Percentiles rank a stretch among this genome's conserved stretches.
These are phyloP conservation scores for Gadopsis bispinosus DNA, from an alignment of 2,797 vertebrate species.

Conservation along the genomic window DNA sequence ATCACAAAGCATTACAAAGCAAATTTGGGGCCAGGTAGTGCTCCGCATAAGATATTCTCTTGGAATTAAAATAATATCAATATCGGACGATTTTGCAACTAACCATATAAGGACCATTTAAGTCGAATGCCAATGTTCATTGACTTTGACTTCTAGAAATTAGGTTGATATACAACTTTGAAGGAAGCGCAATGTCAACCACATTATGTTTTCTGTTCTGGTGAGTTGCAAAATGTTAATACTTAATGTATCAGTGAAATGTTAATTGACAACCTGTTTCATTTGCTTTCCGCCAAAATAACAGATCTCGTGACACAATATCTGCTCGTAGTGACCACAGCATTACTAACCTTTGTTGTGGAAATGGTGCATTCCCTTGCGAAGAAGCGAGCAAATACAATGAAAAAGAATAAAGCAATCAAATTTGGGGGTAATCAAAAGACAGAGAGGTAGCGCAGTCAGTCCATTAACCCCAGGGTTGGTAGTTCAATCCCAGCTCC, in stretches of 20 bases:
- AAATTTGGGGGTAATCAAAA: too few species aligned
- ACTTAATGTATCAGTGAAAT: neutral
- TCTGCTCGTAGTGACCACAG: neutral
- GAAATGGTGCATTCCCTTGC: too few species aligned
- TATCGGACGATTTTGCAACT: neutral
- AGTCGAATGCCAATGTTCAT: neutral
- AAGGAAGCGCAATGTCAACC: neutral
- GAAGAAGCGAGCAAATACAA: too few species aligned
- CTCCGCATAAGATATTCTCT: neutral
- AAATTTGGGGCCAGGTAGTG: neutral
- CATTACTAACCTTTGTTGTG: too few species aligned
- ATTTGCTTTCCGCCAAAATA: neutral
- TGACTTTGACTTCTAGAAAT: neutral
- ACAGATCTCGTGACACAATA: neutral
- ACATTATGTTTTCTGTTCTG: neutral
- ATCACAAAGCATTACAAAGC: too few species aligned
- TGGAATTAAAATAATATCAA: neutral
- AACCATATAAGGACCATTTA: neutral
- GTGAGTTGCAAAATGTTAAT: neutral
- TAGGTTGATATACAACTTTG: too few species aligned
- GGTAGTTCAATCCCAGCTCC: too few species aligned
- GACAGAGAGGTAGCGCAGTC: too few species aligned
- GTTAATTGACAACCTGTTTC: neutral
- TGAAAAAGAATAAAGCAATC: too few species aligned
- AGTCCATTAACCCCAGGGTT: too few species aligned